Evolutionary conservation across 2,888 invertebrate genomes (phyloP).

Genomic region (Callinectes sapidus): DNA sequence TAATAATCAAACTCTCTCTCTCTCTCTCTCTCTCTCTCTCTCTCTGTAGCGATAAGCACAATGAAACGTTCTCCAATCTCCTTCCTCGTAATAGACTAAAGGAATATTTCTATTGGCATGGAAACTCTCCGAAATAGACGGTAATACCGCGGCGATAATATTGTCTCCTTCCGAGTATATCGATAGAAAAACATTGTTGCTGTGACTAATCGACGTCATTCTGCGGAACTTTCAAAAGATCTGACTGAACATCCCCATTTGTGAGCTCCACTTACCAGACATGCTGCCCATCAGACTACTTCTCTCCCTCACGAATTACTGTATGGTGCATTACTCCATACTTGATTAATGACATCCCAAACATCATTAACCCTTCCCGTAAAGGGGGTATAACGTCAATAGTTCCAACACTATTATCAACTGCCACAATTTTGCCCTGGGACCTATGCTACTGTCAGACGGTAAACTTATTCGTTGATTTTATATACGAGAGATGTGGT

Average conservation of each 20-base stretch:
- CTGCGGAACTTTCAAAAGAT: constrained; percentile 27
- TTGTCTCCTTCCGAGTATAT: background rate
- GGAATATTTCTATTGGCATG: background rate
- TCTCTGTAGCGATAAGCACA: background rate
- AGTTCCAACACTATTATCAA: constrained; percentile 3
- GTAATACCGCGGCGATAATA: background rate
- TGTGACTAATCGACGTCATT: constrained; percentile 18
- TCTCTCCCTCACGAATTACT: background rate
- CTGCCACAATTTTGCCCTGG: background rate
- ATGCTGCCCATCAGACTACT: background rate
- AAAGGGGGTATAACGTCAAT: constrained; percentile 22
- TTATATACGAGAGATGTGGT: background rate
- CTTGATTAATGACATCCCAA: background rate
- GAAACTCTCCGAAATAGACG: background rate
- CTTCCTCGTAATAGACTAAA: background rate
- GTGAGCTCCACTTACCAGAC: background rate
- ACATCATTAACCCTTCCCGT: constrained; percentile 23
- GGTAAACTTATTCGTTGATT: background rate
- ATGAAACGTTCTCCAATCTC: background rate
- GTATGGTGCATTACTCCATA: background rate
- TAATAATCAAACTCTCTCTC: too few species aligned
- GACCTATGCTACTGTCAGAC: background rate
- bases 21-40: background rate
- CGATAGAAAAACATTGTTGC: background rate
- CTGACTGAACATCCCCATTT: background rate